These are phyloP conservation scores for Spea bombifrons DNA, from an alignment of 2,113 vertebrate genomes.

Conservation along the genomic window DNA sequence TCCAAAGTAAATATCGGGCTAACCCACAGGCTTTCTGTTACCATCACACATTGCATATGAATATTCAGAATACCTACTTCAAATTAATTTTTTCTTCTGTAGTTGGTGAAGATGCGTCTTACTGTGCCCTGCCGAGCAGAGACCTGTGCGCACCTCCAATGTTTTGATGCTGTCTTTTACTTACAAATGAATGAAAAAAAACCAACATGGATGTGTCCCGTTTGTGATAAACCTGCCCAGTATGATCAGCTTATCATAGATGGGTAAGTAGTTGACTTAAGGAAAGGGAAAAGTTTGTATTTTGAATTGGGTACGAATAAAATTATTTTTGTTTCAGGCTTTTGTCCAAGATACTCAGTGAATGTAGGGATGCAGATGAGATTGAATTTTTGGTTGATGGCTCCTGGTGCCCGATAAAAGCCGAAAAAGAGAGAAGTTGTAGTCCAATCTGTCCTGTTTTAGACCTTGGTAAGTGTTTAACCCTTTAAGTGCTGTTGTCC, in stretches of 20 bases:
- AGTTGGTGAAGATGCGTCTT: slow-evolving; percentile 98
- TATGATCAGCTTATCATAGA: slow-evolving; percentile 96
- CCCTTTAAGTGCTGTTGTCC: too few species aligned
- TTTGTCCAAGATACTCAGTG: slow-evolving; percentile 88
- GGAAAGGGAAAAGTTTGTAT: accelerated
- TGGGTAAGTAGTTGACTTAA: slow-evolving; percentile 67
- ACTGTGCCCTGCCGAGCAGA: slow-evolving; percentile 91
- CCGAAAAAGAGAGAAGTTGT: slow-evolving; percentile 88
- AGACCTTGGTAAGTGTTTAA: slow-evolving; percentile 74
- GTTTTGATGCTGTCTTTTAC: slow-evolving; percentile 97
- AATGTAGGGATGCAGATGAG: slow-evolving; percentile 92
- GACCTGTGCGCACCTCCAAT: slow-evolving; percentile 94
- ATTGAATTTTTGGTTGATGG: slow-evolving; percentile 94
- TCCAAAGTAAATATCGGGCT: too few species aligned
- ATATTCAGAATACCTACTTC: too few species aligned
- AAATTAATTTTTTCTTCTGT: slow-evolving; percentile 34
- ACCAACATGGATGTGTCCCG: slow-evolving; percentile 95
- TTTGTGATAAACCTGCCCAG: slow-evolving; percentile 94
- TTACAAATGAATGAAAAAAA: slow-evolving; percentile 99
- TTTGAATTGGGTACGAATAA: neutral
- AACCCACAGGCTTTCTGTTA: too few species aligned
- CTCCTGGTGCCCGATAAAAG: slow-evolving; percentile 90
- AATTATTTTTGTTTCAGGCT: slow-evolving; percentile 67
- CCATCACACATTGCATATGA: too few species aligned
- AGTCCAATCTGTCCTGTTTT: slow-evolving; percentile 87